Evolutionary conservation across 2,888 invertebrate species (phyloP), one percentile per base, ranked within the genome.

Genomic region (Scaptomyza caliginosa): DNA sequence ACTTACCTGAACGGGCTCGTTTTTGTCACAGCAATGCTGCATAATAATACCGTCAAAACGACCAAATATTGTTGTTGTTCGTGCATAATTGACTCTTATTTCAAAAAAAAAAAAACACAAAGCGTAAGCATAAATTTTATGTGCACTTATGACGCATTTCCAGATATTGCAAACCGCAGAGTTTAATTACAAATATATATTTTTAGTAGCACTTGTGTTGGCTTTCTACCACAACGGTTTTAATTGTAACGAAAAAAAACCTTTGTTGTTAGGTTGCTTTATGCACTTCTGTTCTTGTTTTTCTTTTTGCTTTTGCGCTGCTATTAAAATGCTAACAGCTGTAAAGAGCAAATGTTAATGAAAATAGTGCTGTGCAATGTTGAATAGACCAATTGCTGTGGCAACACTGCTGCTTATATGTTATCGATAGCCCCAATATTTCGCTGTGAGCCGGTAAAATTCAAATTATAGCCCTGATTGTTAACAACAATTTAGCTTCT

Each of bases 1-100:
- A 39, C 70, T 75, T 32, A 73, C 73, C 75, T 60, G 13, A 75
- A 43, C 26, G 65, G 56, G n/a, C 28, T 75, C 6, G 56, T 19
- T 4, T 48, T 60, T 42, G 52, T 43, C 50, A 11, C 39, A 19
- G 32, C 45, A 32, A 65, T 10, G 42, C 55, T 56, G 60, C 70
- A 65, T 50, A 57, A n/a, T 30, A 59, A 54, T 54, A 60, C 8
- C 23, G 56, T 13, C 50, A 48, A 26, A 26, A 43, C 21, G 39
- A 65, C n/a, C 23, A 65, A 16, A 43, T 7, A 39, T 50, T 64
- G 40, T 63, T 72, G 74, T 69, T 58, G 57, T 19, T 28, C 17
- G 36, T 60, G 70, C 73, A 73, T 73, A 59, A 45, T 69, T 75
- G 38, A 49, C 40, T 55, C 16, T 52, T 24, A 34, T 57, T 59